Conservation (phyloP, 1,140 invertebrate species). For the Drosophila nebulosa region DNA sequence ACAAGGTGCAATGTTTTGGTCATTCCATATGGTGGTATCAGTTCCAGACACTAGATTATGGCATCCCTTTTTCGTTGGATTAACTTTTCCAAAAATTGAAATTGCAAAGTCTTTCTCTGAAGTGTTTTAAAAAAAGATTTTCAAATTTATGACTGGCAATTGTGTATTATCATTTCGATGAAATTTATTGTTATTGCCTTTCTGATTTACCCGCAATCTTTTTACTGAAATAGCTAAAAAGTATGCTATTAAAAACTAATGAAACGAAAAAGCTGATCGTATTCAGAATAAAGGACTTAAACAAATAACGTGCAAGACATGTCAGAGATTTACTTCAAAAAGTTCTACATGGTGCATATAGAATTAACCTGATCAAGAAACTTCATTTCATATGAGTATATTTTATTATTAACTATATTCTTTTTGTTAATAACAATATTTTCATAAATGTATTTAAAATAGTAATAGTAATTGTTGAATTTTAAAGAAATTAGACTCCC, state of each 20-base stretch:
- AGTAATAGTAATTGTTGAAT: no score
- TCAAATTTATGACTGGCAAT: neutral
- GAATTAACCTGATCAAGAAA: no score
- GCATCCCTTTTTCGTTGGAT: neutral
- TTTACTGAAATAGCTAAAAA: neutral
- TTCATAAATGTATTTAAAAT: no score
- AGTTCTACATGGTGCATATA: no score
- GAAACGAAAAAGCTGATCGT: no score
- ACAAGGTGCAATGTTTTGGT: neutral
- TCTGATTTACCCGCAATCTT: neutral
- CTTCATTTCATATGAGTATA: no score
- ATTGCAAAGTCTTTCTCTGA: neutral
- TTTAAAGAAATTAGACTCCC: no score
- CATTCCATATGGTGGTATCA: neutral
- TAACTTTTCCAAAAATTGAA: neutral
- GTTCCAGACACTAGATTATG: neutral
- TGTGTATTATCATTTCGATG: neutral
- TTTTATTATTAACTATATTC: no score
- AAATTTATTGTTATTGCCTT: neutral
- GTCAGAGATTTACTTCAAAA: no score
- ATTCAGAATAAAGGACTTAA: no score
- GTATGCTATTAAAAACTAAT: neutral
- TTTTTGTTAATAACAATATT: no score
- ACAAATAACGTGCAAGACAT: no score
- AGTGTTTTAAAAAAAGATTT: neutral